phyloP scores from a whole-genome alignment of 2,888 invertebrate genomes.

The Athalia cordata region DNA sequence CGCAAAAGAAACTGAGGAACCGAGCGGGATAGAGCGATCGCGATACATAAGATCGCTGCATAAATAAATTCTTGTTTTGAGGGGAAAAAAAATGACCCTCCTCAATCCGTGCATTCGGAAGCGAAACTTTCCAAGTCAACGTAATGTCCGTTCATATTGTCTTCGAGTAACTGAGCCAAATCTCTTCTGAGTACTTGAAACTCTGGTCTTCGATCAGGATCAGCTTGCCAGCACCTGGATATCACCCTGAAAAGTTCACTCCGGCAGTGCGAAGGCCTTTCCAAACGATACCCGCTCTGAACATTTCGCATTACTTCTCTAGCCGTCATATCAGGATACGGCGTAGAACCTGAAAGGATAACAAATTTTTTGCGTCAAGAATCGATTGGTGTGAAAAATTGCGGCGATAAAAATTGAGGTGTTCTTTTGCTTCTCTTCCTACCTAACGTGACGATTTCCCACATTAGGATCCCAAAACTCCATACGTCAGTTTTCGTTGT shows the following conservation, averaged over 20 bases:
- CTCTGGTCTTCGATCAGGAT: conserved; percentile 83
- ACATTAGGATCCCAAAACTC: conserved; percentile 90
- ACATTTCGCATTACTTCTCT: conserved; percentile 89
- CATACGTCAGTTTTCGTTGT: conserved; percentile 90
- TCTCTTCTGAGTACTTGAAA: conserved; percentile 80
- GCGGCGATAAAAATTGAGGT: neutral
- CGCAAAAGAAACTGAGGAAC: conserved; percentile 14
- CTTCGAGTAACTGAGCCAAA: conserved; percentile 78
- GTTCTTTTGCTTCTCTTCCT: conserved; percentile 42
- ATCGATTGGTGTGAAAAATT: neutral
- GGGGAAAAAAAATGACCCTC: neutral
- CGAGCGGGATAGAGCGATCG: neutral
- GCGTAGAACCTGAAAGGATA: conserved; percentile 82
- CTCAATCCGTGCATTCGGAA: conserved; percentile 77
- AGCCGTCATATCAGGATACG: conserved; percentile 89
- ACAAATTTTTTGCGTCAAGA: neutral
- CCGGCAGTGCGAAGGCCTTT: conserved; percentile 87
- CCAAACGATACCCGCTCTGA: conserved; percentile 85
- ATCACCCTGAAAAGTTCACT: conserved; percentile 81
- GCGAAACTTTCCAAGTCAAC: conserved; percentile 83
- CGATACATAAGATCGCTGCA: conserved; percentile 24
- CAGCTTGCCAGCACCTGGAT: conserved; percentile 80
- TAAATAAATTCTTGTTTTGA: conserved; percentile 1
- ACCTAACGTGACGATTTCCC: conserved; percentile 93
- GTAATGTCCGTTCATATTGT: conserved; percentile 80